A percentile compares a stretch with the other conserved stretches of the same genome.
Conservation (phyloP, 2,888 invertebrate genomes). For the Isoperla grammatica region DNA sequence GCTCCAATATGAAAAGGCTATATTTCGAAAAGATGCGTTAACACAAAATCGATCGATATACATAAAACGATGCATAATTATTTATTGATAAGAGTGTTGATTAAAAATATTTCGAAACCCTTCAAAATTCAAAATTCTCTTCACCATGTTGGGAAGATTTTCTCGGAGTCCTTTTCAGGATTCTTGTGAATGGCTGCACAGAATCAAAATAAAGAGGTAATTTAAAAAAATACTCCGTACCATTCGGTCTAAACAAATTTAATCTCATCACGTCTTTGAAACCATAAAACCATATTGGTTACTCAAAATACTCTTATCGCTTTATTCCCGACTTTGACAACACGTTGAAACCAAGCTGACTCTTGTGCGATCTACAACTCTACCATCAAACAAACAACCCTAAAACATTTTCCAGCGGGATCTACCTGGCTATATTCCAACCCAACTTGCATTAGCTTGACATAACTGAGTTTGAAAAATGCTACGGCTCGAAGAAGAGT, state of each 20-base stretch:
- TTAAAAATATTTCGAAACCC: slow-evolving; percentile 12
- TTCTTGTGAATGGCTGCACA: slow-evolving; percentile 60
- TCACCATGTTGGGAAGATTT: slow-evolving; percentile 40
- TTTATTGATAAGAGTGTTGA: too few relatives aligned
- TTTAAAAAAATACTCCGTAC: slow-evolving; percentile 4
- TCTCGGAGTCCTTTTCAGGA: slow-evolving; percentile 41
- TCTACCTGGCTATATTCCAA: too few relatives aligned
- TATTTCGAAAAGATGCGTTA: background rate
- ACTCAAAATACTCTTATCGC: background rate
- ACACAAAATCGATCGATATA: background rate
- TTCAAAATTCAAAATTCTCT: slow-evolving; percentile 36
- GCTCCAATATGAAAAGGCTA: too few relatives aligned
- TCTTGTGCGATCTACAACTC: too few relatives aligned
- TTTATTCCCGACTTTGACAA: background rate
- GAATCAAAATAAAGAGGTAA: slow-evolving; percentile 41
- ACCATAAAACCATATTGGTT: background rate
- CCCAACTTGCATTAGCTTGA: too few relatives aligned
- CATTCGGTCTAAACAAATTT: background rate
- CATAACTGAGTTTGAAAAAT: too few relatives aligned
- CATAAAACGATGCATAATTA: background rate
- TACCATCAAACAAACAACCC: too few relatives aligned
- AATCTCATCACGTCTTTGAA: background rate
- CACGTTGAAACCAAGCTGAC: too few relatives aligned
- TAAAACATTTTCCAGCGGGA: too few relatives aligned
- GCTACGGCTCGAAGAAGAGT: too few relatives aligned